Conservation (phyloP, 1,140 invertebrate genomes). For the Trichonephila clavata region DNA sequence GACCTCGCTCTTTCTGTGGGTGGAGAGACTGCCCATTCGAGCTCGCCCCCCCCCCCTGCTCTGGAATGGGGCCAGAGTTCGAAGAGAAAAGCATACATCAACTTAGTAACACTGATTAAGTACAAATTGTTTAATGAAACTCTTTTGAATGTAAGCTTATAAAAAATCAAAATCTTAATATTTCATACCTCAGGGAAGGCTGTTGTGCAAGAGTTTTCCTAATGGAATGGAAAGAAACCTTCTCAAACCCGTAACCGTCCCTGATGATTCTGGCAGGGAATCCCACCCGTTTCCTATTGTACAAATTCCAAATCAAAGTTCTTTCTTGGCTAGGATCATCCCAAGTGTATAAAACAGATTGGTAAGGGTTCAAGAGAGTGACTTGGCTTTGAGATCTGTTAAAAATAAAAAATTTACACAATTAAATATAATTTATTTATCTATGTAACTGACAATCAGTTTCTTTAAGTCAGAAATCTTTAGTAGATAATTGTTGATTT, state of each 20-base stretch:
- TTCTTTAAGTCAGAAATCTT: too few relatives aligned
- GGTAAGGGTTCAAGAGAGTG: constrained; percentile 88
- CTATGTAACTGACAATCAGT: too few relatives aligned
- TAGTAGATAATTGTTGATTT: too few relatives aligned
- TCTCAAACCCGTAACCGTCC: constrained; percentile 80
- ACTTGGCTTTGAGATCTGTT: constrained; percentile 83
- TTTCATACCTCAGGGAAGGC: constrained; percentile 50
- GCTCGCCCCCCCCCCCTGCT: too few relatives aligned
- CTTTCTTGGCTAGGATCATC: constrained; percentile 89
- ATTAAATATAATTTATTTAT: too few relatives aligned
- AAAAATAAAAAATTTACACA: background rate
- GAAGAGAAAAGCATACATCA: too few relatives aligned
- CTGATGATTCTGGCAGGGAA: constrained; percentile 87
- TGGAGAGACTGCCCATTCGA: too few relatives aligned
- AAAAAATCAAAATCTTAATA: background rate
- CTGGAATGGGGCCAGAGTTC: too few relatives aligned
- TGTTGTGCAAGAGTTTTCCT: constrained; percentile 58
- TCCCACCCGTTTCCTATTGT: constrained; percentile 89
- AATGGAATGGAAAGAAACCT: constrained; percentile 69
- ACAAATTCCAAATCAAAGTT: constrained; percentile 90
- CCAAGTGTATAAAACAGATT: constrained; percentile 91
- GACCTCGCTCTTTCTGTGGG: too few relatives aligned
- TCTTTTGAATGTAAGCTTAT: background rate
- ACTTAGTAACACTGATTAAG: too few relatives aligned
- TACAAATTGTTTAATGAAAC: too few relatives aligned